Conservation (phyloP, 2,888 invertebrate genomes). For the Amblyjoppa proteus region DNA sequence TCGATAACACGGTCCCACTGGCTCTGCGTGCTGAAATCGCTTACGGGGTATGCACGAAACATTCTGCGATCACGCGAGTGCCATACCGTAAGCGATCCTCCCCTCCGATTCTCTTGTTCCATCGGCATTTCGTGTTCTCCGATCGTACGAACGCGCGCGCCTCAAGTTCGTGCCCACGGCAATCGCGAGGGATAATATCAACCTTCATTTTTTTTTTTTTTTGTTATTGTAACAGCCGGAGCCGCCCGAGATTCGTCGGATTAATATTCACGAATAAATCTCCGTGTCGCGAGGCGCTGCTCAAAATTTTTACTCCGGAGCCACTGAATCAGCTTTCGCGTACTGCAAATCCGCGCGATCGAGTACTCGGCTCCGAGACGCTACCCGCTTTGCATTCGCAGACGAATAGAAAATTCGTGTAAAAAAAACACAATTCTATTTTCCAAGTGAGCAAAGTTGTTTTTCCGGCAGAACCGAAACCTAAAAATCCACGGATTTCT, state of each 20-base stretch:
- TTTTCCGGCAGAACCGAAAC: constrained; percentile 23
- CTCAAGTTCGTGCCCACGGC: constrained; percentile 51
- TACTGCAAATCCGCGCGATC: not conserved
- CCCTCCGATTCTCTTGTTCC: constrained; percentile 43
- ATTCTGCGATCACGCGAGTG: constrained; percentile 74
- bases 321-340: constrained; percentile 12
- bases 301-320: constrained; percentile 29
- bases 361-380: not conserved
- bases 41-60: constrained; percentile 71
- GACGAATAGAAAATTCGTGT: not conserved
- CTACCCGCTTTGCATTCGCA: not conserved
- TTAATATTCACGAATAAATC: constrained; percentile 63
- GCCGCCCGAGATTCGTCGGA: constrained; percentile 32
- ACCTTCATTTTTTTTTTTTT: constrained; percentile 45
- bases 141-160: constrained; percentile 57
- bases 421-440: not conserved
- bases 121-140: constrained; percentile 65
- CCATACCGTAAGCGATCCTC: constrained; percentile 61
- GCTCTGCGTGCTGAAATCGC: constrained; percentile 71
- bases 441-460: constrained; percentile 7
- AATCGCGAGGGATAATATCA: constrained; percentile 57
- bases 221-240: constrained; percentile 18
- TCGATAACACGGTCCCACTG: constrained; percentile 58
- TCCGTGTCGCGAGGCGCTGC: constrained; percentile 35
- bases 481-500: constrained; percentile 26